Percentiles rank a stretch among this genome's conserved stretches.
Evolutionary conservation across 1,140 invertebrate species (phyloP).

Genomic region (Ostrea edulis): DNA sequence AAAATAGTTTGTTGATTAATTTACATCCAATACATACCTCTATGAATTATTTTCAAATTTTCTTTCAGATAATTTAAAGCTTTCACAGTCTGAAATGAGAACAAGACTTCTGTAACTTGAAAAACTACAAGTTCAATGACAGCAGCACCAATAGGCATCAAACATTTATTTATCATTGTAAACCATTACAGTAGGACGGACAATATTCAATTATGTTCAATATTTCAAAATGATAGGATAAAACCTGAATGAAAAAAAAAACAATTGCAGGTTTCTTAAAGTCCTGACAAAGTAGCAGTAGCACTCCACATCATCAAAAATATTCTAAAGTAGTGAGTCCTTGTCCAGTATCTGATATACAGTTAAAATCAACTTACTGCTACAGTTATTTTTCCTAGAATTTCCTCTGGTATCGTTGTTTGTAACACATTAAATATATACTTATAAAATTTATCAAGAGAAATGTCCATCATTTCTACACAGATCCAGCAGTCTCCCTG

Average conservation of each 20-base stretch:
- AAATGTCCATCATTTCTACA: slow-evolving; percentile 99
- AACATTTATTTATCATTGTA: too few species aligned
- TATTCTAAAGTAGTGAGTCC: too few species aligned
- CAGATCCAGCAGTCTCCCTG: slow-evolving; percentile 98
- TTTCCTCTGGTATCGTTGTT: slow-evolving; percentile 79
- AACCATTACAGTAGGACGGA: too few species aligned
- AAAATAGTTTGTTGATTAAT: background rate
- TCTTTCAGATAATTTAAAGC: slow-evolving; percentile 98
- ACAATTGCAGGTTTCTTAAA: too few species aligned
- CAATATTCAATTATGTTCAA: too few species aligned
- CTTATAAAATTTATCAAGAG: slow-evolving; percentile 99
- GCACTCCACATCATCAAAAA: too few species aligned
- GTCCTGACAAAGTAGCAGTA: too few species aligned
- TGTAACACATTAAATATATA: slow-evolving; percentile 83
- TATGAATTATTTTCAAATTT: slow-evolving; percentile 96
- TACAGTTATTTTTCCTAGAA: slow-evolving; percentile 91
- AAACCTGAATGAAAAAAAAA: too few species aligned
- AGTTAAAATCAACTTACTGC: slow-evolving; percentile 82
- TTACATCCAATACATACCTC: slow-evolving; percentile 77
- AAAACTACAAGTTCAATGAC: background rate
- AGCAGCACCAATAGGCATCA: too few species aligned
- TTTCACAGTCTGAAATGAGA: slow-evolving; percentile 83
- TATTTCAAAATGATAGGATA: too few species aligned
- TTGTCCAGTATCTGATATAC: too few species aligned
- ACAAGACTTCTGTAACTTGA: background rate